Evolutionary conservation across 2,113 vertebrate genomes (phyloP).

Genomic region (Melanerpes formicivorus): DNA sequence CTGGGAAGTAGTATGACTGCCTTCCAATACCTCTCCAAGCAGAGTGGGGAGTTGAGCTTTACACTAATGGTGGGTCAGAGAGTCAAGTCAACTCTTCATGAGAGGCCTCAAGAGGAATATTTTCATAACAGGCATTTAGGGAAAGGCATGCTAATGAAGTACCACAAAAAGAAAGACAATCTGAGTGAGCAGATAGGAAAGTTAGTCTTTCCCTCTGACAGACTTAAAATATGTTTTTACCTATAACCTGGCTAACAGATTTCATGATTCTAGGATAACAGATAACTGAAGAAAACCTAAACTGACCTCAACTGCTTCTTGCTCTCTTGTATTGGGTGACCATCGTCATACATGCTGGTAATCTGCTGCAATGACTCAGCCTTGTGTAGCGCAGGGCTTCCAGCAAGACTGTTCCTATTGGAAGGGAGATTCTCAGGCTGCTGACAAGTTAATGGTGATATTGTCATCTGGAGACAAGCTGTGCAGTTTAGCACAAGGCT

Average conservation of each 20-base stretch:
- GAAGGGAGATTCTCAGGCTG: not conserved
- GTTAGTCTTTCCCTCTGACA: not conserved
- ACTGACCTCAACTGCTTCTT: not conserved
- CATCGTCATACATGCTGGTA: no score
- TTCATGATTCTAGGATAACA: not conserved
- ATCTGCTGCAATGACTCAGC: not conserved
- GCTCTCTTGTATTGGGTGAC: not conserved
- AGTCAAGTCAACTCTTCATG: not conserved
- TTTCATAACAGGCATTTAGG: not conserved
- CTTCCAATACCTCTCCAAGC: not conserved
- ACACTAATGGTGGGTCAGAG: not conserved
- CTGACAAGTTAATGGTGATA: not conserved
- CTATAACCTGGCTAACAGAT: not conserved
- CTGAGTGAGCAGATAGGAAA: not conserved
- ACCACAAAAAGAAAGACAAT: not conserved
- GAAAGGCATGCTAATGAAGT: not conserved
- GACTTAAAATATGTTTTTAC: not conserved
- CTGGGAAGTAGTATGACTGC: fast-evolving
- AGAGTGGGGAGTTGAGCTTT: not conserved
- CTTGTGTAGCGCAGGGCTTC: not conserved
- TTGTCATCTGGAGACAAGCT: not conserved
- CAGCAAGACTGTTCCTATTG: not conserved
- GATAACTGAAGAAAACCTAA: not conserved
- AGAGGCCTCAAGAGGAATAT: not conserved
- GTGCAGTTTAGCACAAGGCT: not conserved